Evolutionary conservation across 1,140 invertebrate genomes (phyloP).

Genomic region (Pectinophora gossypiella): DNA sequence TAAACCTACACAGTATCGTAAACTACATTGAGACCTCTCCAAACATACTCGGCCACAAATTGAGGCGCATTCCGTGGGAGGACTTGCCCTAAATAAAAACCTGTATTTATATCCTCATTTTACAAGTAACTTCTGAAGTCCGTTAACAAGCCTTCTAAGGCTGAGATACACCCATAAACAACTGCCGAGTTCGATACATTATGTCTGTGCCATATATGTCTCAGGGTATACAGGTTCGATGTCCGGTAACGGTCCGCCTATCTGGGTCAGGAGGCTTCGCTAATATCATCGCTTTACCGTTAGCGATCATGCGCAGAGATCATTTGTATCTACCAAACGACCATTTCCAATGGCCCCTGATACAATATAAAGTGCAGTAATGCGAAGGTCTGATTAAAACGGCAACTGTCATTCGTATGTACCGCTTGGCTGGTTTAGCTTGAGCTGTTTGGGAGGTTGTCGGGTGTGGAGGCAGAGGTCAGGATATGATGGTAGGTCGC

Average conservation of each 20-base stretch:
- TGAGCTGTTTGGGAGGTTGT: slow-evolving; percentile 9
- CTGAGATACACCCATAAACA: too few relatives aligned
- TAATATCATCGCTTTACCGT: slow-evolving; percentile 58
- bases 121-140: too few relatives aligned
- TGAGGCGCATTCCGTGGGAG: too few relatives aligned
- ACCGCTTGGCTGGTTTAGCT: slow-evolving; percentile 9
- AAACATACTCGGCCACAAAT: too few relatives aligned
- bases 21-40: too few relatives aligned
- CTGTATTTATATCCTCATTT: too few relatives aligned
- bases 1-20: too few relatives aligned
- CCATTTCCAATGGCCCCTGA: neutral
- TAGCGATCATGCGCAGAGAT: slow-evolving; percentile 42
- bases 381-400: neutral
- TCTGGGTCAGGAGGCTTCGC: slow-evolving; percentile 61
- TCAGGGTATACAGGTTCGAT: slow-evolving; percentile 43
- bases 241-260: slow-evolving; percentile 48
- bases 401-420: neutral
- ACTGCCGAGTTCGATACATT: too few relatives aligned
- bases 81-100: too few relatives aligned
- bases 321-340: slow-evolving; percentile 22
- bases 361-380: neutral
- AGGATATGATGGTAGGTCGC: slow-evolving; percentile 17
- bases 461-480: slow-evolving; percentile 11
- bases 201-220: slow-evolving; percentile 24
- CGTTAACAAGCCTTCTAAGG: too few relatives aligned